phyloP scores from a whole-genome alignment of 2,797 vertebrate genomes.

The Rhyacichthys aspro region DNA sequence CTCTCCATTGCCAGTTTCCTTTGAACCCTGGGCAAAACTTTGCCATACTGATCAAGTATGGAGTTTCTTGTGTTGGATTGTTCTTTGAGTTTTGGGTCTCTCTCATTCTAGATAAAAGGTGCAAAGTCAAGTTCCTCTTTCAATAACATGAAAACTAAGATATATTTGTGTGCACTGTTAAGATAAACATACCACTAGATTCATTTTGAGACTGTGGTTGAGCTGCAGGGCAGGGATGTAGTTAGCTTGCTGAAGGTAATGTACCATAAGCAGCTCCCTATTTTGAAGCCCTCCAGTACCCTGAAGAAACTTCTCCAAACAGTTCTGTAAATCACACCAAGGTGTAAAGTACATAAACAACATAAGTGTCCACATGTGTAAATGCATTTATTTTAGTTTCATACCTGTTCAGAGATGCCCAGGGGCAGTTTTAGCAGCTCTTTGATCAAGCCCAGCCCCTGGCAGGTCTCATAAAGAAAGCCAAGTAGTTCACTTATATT shows the following conservation, averaged over 20 bases:
- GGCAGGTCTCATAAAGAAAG: conserved; percentile 89
- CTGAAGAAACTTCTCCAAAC: conserved; percentile 90
- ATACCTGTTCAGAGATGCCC: conserved; percentile 86
- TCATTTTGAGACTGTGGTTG: conserved; percentile 89
- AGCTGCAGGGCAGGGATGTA: conserved; percentile 91
- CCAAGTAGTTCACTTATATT: conserved; percentile 86
- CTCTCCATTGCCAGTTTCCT: conserved; percentile 88
- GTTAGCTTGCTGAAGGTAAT: conserved; percentile 92
- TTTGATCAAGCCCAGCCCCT: conserved; percentile 90
- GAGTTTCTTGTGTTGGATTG: conserved; percentile 88
- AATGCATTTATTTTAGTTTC: neutral
- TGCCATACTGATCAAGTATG: conserved; percentile 88
- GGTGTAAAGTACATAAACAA: neutral
- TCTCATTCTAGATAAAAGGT: conserved; percentile 81
- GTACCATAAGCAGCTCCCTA: conserved; percentile 90
- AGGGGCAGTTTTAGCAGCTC: conserved; percentile 93
- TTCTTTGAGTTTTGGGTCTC: conserved; percentile 87
- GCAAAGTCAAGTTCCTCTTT: neutral
- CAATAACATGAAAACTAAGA: neutral
- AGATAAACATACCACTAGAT: conserved; percentile 78
- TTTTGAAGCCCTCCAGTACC: conserved; percentile 85
- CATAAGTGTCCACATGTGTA: neutral
- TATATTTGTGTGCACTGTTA: neutral
- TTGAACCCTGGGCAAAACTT: conserved; percentile 90
- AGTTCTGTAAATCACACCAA: conserved; percentile 79